Evolutionary conservation across 2,888 invertebrate genomes (phyloP), one percentile per base, ranked within the genome.

Genomic region (Baronia brevicornis): DNA sequence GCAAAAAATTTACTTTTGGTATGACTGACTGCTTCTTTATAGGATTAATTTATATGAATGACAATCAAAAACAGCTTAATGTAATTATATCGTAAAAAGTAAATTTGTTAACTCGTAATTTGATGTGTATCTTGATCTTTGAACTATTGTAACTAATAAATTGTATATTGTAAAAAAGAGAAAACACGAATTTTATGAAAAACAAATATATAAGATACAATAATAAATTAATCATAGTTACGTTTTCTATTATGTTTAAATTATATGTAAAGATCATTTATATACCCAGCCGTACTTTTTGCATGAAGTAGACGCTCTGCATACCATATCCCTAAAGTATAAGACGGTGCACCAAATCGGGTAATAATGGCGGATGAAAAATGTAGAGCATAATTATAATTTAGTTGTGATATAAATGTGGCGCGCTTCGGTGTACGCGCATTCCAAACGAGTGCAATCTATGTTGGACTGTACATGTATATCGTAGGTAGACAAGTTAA

Each of bases 401-500:
- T 74, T 79, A 78, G 77, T 80, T 77, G 79, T 80, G 78, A 77
- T 78, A 78, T 67, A 48, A 54, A 60, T 48, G 59, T 52, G 56
- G 42, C 32, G 53, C 57, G 64, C 47, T 55, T 41, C 51, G 40
- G 53, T 42, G 57, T 50, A 43, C 47, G 51, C 55, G 65, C 65
- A 57, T 60, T 71, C 65, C 68, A 63, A 71, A 64, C 60, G 59
- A 60, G 71, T 71, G 75, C 75, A 74, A 74, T 77, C 69, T 57
- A 47, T 45, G 51, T 60, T 50, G 73, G 69, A 74, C 64, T 74
- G 69, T 67, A 57, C 49, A 55, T 75, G 66, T 78, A 73, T 72
- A 72, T 66, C 58, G 74, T 80, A 82, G 80, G 68, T 82, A 82
- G 80, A 69, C 49, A 79, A 67, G 69, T 62, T 75, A 78, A 71